These are phyloP conservation scores for Scaptomyza pallida DNA, from an alignment of 1,140 invertebrate genomes.

Conservation along the genomic window DNA sequence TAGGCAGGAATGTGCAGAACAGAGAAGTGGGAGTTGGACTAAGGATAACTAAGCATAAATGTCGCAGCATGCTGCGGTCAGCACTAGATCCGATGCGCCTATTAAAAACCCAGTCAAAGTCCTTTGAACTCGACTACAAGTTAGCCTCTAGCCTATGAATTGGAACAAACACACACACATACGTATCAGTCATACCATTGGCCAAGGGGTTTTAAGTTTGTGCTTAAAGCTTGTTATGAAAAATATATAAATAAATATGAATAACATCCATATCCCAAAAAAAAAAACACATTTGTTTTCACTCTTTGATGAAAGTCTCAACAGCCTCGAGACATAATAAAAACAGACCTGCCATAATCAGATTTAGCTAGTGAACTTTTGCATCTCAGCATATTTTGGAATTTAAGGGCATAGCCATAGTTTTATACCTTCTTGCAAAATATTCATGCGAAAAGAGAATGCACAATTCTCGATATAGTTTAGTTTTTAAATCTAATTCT, in stretches of 20 bases:
- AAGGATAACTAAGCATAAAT: slow-evolving; percentile 55
- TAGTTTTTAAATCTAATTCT: too few species aligned
- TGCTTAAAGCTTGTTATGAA: too few species aligned
- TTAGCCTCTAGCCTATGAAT: not conserved
- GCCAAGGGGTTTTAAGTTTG: too few species aligned
- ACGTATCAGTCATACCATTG: too few species aligned
- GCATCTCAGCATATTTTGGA: too few species aligned
- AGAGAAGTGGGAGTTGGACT: not conserved
- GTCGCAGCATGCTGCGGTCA: slow-evolving; percentile 60
- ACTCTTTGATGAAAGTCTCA: not conserved
- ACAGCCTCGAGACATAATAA: not conserved
- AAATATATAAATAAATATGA: too few species aligned
- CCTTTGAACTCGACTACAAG: not conserved
- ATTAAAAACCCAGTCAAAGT: not conserved
- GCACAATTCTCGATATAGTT: too few species aligned
- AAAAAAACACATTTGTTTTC: too few species aligned
- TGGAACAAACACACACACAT: not conserved
- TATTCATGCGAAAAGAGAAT: too few species aligned
- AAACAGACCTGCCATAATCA: not conserved
- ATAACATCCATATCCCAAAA: too few species aligned
- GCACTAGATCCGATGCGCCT: slow-evolving; percentile 45
- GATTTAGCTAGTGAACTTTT: not conserved
- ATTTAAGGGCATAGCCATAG: not conserved
- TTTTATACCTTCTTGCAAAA: not conserved
- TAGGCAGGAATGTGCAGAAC: too few species aligned